phyloP scores from a whole-genome alignment of 2,113 vertebrate genomes.

The Pelecanus crispus region DNA sequence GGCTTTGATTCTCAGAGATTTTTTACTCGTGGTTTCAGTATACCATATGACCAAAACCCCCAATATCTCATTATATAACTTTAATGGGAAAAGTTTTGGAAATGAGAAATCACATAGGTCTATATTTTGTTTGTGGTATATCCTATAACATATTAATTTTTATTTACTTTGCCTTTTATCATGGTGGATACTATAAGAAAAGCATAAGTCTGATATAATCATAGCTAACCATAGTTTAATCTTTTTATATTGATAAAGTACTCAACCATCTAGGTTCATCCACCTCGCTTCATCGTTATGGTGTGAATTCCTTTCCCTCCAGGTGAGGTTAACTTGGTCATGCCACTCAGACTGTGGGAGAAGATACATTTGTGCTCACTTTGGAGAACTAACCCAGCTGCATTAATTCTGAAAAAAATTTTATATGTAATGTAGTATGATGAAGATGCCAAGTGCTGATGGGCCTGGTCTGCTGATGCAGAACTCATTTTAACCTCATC shows the following conservation, averaged over 20 bases:
- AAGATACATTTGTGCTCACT: neutral
- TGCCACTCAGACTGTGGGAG: neutral
- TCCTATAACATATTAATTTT: neutral
- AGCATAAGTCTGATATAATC: neutral
- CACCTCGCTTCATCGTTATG: neutral
- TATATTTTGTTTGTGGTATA: neutral
- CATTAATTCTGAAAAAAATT: neutral
- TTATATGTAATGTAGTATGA: neutral
- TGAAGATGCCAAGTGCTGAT: neutral
- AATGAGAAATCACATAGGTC: neutral
- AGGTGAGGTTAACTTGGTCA: neutral
- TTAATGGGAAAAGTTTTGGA: neutral
- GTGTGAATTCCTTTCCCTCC: neutral
- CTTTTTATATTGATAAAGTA: neutral
- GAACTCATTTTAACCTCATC: neutral
- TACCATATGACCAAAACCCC: accelerated
- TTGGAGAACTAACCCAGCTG: neutral
- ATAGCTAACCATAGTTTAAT: neutral
- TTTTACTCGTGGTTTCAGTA: neutral
- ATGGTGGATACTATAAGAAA: neutral
- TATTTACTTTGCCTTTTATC: neutral
- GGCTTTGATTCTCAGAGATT: neutral
- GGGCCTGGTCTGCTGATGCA: neutral
- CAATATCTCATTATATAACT: neutral
- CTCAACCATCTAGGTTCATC: neutral